A percentile compares a stretch with the other conserved stretches of the same genome.
Evolutionary conservation across 2,113 vertebrate species (phyloP).

Genomic region (Cavia porcellus): DNA sequence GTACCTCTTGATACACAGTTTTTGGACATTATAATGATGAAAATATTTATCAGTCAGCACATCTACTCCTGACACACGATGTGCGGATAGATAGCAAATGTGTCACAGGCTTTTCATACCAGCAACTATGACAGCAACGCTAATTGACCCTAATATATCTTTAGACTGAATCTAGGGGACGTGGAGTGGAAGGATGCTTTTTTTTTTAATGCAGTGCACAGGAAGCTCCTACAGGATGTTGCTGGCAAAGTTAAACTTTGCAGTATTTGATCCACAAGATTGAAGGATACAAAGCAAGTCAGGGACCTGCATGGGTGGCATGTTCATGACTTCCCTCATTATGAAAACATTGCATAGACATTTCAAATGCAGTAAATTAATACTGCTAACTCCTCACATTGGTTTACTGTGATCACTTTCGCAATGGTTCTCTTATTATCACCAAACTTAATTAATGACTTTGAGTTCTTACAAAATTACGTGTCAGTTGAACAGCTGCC

Average conservation of each 20-base stretch:
- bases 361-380: neutral
- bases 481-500: neutral
- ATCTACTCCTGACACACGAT: neutral
- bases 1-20: neutral
- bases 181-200: neutral
- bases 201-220: neutral
- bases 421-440: neutral
- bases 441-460: neutral
- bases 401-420: neutral
- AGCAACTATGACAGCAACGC: neutral
- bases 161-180: neutral
- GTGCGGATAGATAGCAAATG: neutral
- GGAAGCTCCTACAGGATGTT: neutral
- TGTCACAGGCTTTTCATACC: neutral
- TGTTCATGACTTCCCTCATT: neutral
- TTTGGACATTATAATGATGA: neutral
- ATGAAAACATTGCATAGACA: neutral
- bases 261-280: neutral
- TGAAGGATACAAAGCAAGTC: neutral
- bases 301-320: accelerated
- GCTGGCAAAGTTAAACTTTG: neutral
- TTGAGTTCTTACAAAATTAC: neutral
- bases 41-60: neutral
- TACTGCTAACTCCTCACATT: neutral
- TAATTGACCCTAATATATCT: neutral